A percentile compares a stretch with the other conserved stretches of the same genome.
Conservation (phyloP, 2,797 vertebrate genomes). For the Sphenodon punctatus region DNA sequence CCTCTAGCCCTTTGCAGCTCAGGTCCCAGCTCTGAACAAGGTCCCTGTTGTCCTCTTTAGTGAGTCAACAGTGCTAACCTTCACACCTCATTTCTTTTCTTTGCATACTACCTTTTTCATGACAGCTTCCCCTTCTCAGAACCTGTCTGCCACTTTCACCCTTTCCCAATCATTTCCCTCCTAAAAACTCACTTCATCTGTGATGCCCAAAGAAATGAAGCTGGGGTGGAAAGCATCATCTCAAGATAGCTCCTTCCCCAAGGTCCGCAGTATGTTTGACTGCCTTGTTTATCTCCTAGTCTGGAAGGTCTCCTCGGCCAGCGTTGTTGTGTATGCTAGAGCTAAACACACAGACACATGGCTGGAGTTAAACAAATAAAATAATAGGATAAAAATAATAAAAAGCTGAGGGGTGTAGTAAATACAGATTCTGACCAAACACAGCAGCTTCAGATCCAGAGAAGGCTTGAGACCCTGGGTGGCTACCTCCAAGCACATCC, state of each 20-base stretch:
- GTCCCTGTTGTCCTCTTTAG: background rate
- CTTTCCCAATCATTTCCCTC: background rate
- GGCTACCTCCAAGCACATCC: background rate
- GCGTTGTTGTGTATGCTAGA: accelerated
- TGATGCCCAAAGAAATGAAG: background rate
- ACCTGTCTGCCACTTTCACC: background rate
- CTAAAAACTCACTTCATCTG: too few species aligned
- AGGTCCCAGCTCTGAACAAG: background rate
- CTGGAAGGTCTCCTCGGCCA: accelerated
- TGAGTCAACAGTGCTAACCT: background rate
- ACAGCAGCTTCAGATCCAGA: background rate
- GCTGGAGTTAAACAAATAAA: background rate
- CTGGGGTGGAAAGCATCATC: too few species aligned
- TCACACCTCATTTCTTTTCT: background rate
- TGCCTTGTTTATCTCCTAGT: background rate
- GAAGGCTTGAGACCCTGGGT: too few species aligned
- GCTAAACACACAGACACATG: accelerated
- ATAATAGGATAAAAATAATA: too few species aligned
- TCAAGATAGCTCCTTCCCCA: too few species aligned
- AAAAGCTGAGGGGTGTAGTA: background rate
- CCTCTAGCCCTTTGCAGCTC: background rate
- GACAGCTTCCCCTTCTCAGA: background rate
- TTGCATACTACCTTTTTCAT: background rate
- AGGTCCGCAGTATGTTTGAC: too few species aligned
- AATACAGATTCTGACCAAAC: background rate